Evolutionary conservation across 1,140 invertebrate genomes (phyloP).

Genomic region (Drosophila asahinai): DNA sequence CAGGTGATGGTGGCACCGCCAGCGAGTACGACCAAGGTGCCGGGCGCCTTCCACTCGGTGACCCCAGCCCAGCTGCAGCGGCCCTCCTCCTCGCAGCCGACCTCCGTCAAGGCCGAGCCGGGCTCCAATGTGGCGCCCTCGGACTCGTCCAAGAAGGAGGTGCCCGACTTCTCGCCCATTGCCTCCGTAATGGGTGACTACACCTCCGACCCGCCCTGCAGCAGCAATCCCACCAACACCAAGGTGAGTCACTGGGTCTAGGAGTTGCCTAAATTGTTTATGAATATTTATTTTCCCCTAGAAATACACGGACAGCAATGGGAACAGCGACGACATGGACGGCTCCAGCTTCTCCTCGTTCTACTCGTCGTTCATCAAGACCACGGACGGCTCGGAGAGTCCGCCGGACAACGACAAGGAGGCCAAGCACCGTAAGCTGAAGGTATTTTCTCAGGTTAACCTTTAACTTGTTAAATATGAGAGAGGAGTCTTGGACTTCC

Average conservation of each 20-base stretch:
- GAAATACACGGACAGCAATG: constrained; percentile 82
- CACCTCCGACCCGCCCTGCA: constrained; percentile 54
- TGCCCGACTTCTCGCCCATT: constrained; percentile 85
- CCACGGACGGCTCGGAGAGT: constrained; percentile 85
- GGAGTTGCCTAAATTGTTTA: not conserved
- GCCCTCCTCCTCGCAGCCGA: constrained; percentile 87
- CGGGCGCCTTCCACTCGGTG: constrained; percentile 75
- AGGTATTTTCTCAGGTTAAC: constrained; percentile 45
- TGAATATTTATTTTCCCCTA: not conserved
- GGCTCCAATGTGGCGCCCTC: constrained; percentile 86
- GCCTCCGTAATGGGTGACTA: constrained; percentile 75
- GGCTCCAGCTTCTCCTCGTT: constrained; percentile 86
- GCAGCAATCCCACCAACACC: constrained; percentile 30
- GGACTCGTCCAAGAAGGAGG: constrained; percentile 87
- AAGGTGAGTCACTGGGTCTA: constrained; percentile 28
- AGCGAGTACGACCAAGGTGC: constrained; percentile 39
- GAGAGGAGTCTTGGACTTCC: not conserved
- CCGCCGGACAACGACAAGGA: constrained; percentile 80
- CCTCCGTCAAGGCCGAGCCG: constrained; percentile 88
- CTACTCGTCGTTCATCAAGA: constrained; percentile 87
- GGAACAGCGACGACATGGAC: constrained; percentile 85
- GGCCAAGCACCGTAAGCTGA: constrained; percentile 65
- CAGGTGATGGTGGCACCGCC: constrained; percentile 54
- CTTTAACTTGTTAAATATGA: constrained; percentile 10
- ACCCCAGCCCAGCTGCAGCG: constrained; percentile 81